Evolutionary conservation across 2,797 vertebrate species (phyloP).

Genomic region (Oryzias dopingdopingensis): DNA sequence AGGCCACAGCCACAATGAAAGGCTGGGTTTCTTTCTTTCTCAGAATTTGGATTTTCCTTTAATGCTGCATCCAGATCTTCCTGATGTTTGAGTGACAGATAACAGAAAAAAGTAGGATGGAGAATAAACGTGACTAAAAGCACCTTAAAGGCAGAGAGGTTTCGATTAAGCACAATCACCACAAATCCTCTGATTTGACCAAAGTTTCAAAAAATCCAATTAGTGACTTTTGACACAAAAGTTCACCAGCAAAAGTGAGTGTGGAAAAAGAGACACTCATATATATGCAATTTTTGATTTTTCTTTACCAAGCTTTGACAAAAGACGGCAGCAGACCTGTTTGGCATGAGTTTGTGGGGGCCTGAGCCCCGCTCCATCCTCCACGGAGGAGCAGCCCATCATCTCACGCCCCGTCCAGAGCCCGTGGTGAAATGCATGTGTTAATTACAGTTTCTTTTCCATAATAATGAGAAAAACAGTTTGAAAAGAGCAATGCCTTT

Average conservation of each 20-base stretch:
- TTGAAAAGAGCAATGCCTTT: conserved; percentile 84
- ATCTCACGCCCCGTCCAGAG: conserved; percentile 72
- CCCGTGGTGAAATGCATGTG: conserved; percentile 88
- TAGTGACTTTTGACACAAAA: conserved; percentile 26
- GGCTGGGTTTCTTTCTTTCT: too few relatives aligned
- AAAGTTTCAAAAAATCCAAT: conserved; percentile 53
- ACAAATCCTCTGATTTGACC: conserved; percentile 41
- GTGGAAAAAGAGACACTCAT: conserved; percentile 16
- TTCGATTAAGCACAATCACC: conserved; percentile 52
- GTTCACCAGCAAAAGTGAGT: conserved; percentile 62
- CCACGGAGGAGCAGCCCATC: conserved; percentile 43
- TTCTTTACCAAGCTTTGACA: conserved; percentile 25
- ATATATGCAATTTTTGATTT: conserved; percentile 43
- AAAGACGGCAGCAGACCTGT: conserved; percentile 73
- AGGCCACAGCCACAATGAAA: not conserved
- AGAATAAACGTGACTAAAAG: conserved; percentile 59
- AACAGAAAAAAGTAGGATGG: conserved; percentile 3
- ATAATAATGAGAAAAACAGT: conserved; percentile 88
- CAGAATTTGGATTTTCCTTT: conserved; percentile 54
- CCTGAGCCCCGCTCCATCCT: conserved; percentile 18
- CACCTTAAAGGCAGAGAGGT: conserved; percentile 71
- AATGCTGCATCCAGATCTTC: conserved; percentile 56
- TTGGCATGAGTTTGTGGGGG: too few relatives aligned
- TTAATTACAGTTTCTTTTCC: conserved; percentile 91
- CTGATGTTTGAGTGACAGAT: conserved; percentile 63